Evolutionary conservation across 1,140 invertebrate genomes (phyloP).

Genomic region (Macrotrachela quadricornifera): DNA sequence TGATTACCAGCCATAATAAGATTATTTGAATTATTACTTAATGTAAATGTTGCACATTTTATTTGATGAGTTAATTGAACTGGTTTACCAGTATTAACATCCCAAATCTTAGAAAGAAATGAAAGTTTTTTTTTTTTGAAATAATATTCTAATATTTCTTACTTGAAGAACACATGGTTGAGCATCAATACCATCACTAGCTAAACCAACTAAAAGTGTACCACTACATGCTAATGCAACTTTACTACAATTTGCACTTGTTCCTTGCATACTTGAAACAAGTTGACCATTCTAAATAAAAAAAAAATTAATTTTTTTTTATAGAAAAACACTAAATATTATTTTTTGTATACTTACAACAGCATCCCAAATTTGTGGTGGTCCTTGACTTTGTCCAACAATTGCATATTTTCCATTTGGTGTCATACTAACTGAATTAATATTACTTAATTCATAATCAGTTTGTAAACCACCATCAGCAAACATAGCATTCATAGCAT

Average conservation of each 20-base stretch:
- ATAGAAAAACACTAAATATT: too few relatives aligned
- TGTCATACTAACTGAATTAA: constrained; percentile 2
- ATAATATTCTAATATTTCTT: too few relatives aligned
- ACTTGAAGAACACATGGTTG: background rate
- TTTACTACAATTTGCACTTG: background rate
- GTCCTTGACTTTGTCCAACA: constrained; percentile 1
- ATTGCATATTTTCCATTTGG: constrained; percentile 8
- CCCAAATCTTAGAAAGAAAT: constrained; percentile 6
- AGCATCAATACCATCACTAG: constrained; percentile 1
- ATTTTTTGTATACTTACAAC: background rate
- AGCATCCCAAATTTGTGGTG: constrained; percentile 9
- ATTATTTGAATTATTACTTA: constrained; percentile 6
- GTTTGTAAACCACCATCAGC: background rate
- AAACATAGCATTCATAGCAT: background rate
- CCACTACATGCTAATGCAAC: constrained; percentile 6
- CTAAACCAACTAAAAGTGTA: constrained; percentile 3
- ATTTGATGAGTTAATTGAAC: constrained; percentile 10
- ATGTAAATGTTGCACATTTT: constrained; percentile 7
- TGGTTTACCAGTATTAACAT: background rate
- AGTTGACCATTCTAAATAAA: background rate
- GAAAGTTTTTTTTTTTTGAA: too few relatives aligned
- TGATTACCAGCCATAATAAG: constrained; percentile 9
- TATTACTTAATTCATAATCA: constrained; percentile 7
- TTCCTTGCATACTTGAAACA: background rate
- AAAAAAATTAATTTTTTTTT: background rate